Evolutionary conservation across 23 tunicate genomes (phyloP).

Genomic region (Ciona savignyi): DNA sequence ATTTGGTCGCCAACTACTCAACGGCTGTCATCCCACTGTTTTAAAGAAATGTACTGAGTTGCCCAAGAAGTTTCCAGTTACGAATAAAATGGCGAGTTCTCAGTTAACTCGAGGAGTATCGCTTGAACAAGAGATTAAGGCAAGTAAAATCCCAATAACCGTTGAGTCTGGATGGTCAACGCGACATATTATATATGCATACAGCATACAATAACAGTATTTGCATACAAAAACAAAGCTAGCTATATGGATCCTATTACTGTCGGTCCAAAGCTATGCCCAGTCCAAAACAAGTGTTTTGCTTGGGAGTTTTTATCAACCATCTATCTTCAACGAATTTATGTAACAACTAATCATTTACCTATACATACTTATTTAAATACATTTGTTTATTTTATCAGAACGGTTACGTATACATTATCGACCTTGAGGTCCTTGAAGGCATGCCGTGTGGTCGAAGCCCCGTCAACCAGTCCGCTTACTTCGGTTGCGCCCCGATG

Average conservation of each 20-base stretch:
- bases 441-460: slow-evolving; percentile 43
- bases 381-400: neutral
- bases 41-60: slow-evolving; percentile 26
- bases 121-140: slow-evolving; percentile 52
- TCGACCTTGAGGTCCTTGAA: slow-evolving; percentile 45
- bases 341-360: neutral
- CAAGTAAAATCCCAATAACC: no score
- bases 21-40: slow-evolving; percentile 61
- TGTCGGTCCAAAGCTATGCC: no score
- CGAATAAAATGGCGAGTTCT: slow-evolving; percentile 42
- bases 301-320: no score
- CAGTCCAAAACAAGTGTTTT: no score
- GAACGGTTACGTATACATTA: slow-evolving; percentile 59
- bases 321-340: no score
- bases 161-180: no score
- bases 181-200: no score
- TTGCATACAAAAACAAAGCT: no score
- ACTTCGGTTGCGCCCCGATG: slow-evolving; percentile 55
- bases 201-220: no score
- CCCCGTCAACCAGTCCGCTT: slow-evolving; percentile 22
- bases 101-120: slow-evolving; percentile 33
- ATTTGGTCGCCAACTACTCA: slow-evolving; percentile 72
- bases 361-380: neutral
- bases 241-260: no score
- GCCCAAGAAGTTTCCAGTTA: slow-evolving; percentile 64